phyloP scores from a whole-genome alignment of 2,113 vertebrate species.

The Potamarius usumacintae region DNA sequence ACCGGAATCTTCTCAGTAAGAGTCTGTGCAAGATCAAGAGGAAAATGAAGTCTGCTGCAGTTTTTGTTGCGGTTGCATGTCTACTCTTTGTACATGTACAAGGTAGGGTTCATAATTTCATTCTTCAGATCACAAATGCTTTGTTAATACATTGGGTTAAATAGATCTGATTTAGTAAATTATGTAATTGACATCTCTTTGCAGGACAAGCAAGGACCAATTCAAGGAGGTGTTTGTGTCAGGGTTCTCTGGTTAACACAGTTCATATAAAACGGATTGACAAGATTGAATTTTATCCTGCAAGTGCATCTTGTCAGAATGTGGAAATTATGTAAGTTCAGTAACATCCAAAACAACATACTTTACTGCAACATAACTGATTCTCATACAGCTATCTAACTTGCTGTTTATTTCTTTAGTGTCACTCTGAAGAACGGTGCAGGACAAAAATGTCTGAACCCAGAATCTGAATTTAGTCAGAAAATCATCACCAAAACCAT shows the following conservation, averaged over 20 bases:
- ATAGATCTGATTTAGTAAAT: background rate
- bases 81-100: conserved; percentile 17
- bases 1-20: background rate
- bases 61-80: conserved; percentile 17
- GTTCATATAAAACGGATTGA: conserved; percentile 12
- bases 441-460: conserved; percentile 43
- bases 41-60: conserved; percentile 44
- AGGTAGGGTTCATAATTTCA: conserved; percentile 25
- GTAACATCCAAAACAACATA: background rate
- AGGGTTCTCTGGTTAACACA: background rate
- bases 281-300: conserved; percentile 41
- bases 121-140: background rate
- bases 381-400: background rate
- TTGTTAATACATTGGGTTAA: background rate
- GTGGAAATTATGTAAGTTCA: conserved; percentile 48
- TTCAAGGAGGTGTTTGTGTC: conserved; percentile 41
- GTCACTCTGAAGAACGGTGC: conserved; percentile 37
- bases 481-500: conserved; percentile 28
- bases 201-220: conserved; percentile 21
- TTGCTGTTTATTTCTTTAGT: conserved; percentile 18
- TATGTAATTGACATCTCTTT: background rate
- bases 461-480: conserved; percentile 41
- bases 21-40: background rate
- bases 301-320: conserved; percentile 31
- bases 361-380: background rate